A percentile compares a stretch with the other conserved stretches of the same genome.
Evolutionary conservation across 2,888 invertebrate species (phyloP).

Genomic region (Coelogynopora nodosa): DNA sequence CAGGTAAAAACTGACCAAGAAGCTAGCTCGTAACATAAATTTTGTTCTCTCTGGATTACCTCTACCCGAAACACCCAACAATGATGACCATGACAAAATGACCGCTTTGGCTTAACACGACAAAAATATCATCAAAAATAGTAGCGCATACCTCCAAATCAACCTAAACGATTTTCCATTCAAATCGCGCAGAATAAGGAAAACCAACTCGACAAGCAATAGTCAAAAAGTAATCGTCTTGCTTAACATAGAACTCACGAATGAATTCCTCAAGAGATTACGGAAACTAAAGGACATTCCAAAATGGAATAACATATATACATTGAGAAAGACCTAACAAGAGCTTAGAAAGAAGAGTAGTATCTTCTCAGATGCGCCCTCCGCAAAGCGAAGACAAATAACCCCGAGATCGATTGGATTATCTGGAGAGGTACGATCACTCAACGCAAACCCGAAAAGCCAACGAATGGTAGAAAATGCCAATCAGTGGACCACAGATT

Average conservation of each 20-base stretch:
- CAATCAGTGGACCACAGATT: background rate
- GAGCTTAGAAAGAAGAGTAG: conserved; percentile 15
- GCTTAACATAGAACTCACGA: too few species aligned
- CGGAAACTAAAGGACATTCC: too few species aligned
- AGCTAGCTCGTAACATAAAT: conserved; percentile 17
- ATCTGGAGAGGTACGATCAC: background rate
- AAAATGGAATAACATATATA: too few species aligned
- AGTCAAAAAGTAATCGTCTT: too few species aligned
- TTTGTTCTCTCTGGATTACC: conserved; percentile 11
- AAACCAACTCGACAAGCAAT: too few species aligned
- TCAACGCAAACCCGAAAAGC: conserved; percentile 17
- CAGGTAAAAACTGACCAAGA: conserved; percentile 22
- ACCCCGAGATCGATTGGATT: conserved; percentile 23
- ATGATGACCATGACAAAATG: too few species aligned
- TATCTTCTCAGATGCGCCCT: conserved; percentile 20
- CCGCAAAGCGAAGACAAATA: conserved; percentile 9
- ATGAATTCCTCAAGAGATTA: too few species aligned
- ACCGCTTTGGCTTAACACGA: too few species aligned
- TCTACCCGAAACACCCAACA: conserved; percentile 17
- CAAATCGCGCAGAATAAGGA: too few species aligned
- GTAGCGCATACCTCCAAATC: too few species aligned
- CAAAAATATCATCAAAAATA: too few species aligned
- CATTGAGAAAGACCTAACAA: background rate
- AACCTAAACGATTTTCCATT: too few species aligned
- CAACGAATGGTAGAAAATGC: background rate